Evolutionary conservation across 2,113 vertebrate species (phyloP).

Genomic region (Opisthocomus hoazin): DNA sequence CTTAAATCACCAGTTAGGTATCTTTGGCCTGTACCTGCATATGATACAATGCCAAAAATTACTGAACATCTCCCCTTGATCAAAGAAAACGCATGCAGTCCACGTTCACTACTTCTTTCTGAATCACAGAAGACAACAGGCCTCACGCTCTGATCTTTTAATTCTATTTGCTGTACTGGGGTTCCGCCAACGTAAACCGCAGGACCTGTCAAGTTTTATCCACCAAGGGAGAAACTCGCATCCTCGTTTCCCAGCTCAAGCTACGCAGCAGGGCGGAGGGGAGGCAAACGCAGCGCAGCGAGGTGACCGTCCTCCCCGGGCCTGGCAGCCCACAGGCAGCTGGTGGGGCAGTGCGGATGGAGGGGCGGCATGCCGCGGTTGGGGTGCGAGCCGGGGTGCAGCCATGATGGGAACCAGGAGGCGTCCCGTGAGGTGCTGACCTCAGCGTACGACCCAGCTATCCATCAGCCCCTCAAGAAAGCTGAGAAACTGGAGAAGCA

Average conservation of each 20-base stretch:
- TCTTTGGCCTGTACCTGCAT: neutral
- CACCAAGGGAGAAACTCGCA: neutral
- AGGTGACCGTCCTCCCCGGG: neutral
- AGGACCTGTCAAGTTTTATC: neutral
- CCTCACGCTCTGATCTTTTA: neutral
- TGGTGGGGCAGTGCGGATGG: too few species aligned
- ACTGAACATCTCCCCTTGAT: neutral
- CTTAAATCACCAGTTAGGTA: neutral
- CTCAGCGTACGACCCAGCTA: neutral
- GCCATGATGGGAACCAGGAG: rapidly evolving
- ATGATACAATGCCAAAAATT: neutral
- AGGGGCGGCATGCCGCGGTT: neutral
- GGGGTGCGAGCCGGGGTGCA: neutral
- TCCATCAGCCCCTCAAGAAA: neutral
- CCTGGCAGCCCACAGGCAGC: rapidly evolving
- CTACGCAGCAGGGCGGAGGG: rapidly evolving
- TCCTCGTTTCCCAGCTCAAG: neutral
- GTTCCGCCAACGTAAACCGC: neutral
- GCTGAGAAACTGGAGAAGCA: neutral
- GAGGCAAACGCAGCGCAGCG: neutral
- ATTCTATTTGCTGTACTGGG: neutral
- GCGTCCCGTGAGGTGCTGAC: neutral
- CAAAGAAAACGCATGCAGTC: neutral
- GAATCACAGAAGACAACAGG: neutral
- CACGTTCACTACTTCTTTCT: neutral